Percentiles rank a stretch among this genome's conserved stretches.
These are phyloP conservation scores for Creontiades dilutus DNA, from an alignment of 2,888 invertebrate genomes.

Conservation along the genomic window DNA sequence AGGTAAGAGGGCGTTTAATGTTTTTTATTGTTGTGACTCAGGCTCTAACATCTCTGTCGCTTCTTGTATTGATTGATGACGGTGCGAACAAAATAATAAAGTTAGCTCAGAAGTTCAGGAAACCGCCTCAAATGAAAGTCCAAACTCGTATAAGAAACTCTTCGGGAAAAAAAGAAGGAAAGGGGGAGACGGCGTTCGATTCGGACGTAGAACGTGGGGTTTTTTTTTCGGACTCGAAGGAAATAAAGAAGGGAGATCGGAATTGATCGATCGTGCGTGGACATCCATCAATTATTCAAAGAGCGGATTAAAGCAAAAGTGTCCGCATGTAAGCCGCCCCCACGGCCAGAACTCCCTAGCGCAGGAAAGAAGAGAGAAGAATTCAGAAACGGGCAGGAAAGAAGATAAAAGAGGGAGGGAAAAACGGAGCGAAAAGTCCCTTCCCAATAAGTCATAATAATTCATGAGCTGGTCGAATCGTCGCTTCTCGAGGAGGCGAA, in stretches of 20 bases:
- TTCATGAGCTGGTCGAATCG: slow-evolving; percentile 61
- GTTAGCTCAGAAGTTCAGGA: neutral
- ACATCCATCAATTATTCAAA: slow-evolving; percentile 69
- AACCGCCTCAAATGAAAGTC: neutral
- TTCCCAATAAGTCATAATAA: slow-evolving; percentile 68
- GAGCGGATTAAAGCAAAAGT: slow-evolving; percentile 66
- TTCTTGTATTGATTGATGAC: neutral
- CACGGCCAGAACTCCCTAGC: neutral
- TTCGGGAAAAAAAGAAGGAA: too few relatives aligned
- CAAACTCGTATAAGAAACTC: neutral
- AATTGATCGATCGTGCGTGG: slow-evolving; percentile 69
- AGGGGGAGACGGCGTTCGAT: too few relatives aligned
- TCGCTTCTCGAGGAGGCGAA: slow-evolving; percentile 1
- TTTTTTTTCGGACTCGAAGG: neutral
- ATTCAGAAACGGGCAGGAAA: neutral
- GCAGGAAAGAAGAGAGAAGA: neutral
- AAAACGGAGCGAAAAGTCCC: slow-evolving; percentile 33
- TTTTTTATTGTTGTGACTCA: too few relatives aligned
- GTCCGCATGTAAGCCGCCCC: slow-evolving; percentile 45
- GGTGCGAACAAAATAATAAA: neutral
- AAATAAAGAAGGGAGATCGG: slow-evolving; percentile 3
- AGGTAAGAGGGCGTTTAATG: too few relatives aligned
- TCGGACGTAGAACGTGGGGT: neutral
- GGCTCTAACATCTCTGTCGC: neutral
- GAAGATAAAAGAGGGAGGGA: neutral